Conservation (phyloP, 1,140 invertebrate species). For the Stenopsyche tienmushanensis region DNA sequence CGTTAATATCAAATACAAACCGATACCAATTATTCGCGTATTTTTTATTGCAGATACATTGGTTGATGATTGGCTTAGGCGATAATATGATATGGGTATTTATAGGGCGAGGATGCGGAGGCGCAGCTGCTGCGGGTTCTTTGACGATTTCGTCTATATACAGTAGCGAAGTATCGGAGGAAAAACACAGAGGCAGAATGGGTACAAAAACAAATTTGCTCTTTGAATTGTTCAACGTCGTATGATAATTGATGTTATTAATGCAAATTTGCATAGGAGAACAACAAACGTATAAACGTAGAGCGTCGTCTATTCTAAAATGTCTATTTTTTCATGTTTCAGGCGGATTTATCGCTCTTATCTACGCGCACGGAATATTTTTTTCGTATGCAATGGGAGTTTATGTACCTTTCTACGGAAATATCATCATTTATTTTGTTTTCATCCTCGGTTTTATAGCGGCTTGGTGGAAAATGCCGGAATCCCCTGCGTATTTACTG, state of each 20-base stretch:
- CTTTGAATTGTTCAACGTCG: neutral
- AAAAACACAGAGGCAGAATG: constrained; percentile 14
- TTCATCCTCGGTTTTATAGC: constrained; percentile 17
- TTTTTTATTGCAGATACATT: constrained; percentile 27
- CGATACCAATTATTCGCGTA: neutral
- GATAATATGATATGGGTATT: constrained; percentile 15
- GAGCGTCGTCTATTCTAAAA: constrained; percentile 4
- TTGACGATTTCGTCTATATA: constrained; percentile 34
- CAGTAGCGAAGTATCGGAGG: constrained; percentile 33
- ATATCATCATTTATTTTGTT: constrained; percentile 4
- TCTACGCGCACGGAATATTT: constrained; percentile 28
- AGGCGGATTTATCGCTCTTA: constrained; percentile 32
- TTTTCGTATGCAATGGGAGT: constrained; percentile 28
- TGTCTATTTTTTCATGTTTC: constrained; percentile 16
- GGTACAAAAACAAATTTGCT: constrained; percentile 15
- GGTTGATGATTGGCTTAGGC: constrained; percentile 25
- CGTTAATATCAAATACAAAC: neutral
- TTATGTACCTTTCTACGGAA: neutral
- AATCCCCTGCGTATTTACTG: constrained; percentile 31
- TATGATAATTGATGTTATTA: neutral
- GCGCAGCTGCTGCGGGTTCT: constrained; percentile 26
- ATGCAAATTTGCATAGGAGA: too few species aligned
- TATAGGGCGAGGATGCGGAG: constrained; percentile 23
- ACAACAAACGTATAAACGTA: too few species aligned
- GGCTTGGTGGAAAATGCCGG: constrained; percentile 36